Evolutionary conservation across 1,140 invertebrate genomes (phyloP), one percentile per base, ranked within the genome.

Genomic region (Trachymyrmex cornetzi): DNA sequence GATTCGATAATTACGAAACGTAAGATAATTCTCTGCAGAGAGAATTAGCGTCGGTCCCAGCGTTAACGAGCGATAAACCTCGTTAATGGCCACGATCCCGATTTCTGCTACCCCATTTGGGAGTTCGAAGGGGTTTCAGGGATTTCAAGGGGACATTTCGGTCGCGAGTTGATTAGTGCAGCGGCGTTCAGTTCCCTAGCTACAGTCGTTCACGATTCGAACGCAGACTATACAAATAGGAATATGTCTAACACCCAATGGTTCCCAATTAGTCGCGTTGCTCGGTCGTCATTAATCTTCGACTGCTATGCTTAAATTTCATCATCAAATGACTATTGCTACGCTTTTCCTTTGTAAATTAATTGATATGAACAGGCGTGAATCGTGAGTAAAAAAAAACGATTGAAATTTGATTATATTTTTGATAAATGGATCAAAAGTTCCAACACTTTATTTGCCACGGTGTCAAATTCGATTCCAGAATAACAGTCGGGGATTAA

Each of bases 161-260:
- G 50, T 48, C 38, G 44, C 69, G 38, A 27, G 38, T 84, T 74
- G 55, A 71, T 69, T 34, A 27, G 44, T n/a, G 22, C 50, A n/a
- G 14, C 55, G 80, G 80, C 80, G 55, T 79, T 71, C 63, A 75
- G 85, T 59, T 61, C 71, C 61, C 72, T 38, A n/a, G 61, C 12
- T 55, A 16, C 19, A 64, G 77, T 91, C 85, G 59, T 91, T 64
- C 85, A 67, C 85, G 90, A 81, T 30, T 69, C 88, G 88, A 88
- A 30, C 57, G 75, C 67, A 88, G 66, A 74, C 30, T 75, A 71
- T 55, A 75, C 74, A 81, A 81, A 87, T 89, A 82, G 87, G 82
- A 89, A 90, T 88, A 80, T 80, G 84, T 84, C 85, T 74, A 79
- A 14, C 72, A 67, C 61, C 89, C 87, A 87, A 87, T 85, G 67